phyloP scores from a whole-genome alignment of 2,888 invertebrate genomes.

The Hymenopus coronatus region DNA sequence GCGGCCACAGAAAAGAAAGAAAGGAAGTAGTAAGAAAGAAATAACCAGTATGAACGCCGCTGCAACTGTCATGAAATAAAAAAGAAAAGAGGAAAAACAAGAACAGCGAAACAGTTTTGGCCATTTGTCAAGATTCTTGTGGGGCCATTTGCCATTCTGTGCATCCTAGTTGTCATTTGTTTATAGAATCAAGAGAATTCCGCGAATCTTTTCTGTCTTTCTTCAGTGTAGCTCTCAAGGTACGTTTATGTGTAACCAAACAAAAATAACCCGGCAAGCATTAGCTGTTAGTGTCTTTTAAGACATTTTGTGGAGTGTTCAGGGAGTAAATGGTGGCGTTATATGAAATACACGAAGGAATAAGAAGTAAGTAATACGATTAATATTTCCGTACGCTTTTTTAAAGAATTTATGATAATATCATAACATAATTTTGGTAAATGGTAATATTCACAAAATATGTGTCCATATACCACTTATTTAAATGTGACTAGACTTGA shows the following conservation, averaged over 20 bases:
- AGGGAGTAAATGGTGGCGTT: background rate
- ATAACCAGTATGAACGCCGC: no score
- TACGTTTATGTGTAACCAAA: background rate
- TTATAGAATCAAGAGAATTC: background rate
- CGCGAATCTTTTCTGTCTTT: background rate
- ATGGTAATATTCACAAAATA: no score
- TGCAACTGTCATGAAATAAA: background rate
- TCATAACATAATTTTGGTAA: no score
- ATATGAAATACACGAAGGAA: background rate
- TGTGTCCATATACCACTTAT: no score
- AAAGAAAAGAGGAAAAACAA: no score
- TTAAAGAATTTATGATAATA: no score
- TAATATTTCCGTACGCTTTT: background rate
- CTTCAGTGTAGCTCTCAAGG: background rate
- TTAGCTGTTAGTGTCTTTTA: background rate
- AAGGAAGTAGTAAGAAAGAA: no score
- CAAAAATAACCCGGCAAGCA: background rate
- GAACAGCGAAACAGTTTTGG: background rate
- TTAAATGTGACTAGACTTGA: no score
- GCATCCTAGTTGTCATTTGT: background rate
- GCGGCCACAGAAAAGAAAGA: no score
- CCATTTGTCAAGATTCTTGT: background rate
- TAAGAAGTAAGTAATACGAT: background rate
- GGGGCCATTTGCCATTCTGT: background rate
- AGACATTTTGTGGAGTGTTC: background rate